Evolutionary conservation across 2,797 vertebrate genomes (phyloP).

Genomic region (Hafferia zeledoni): DNA sequence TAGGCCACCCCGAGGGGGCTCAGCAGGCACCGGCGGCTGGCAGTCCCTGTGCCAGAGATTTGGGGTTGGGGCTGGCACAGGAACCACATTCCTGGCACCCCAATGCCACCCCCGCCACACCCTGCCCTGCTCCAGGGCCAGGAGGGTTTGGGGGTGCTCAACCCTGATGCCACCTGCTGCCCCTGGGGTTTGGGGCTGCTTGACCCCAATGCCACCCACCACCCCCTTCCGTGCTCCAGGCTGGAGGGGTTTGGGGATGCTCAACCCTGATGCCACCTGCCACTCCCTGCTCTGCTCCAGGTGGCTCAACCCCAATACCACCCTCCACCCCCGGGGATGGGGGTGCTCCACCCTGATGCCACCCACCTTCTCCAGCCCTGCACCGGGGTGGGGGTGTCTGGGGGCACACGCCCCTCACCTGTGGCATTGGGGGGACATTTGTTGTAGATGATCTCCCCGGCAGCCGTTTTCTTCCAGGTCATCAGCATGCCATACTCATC

Average conservation of each 20-base stretch:
- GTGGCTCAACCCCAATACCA: neutral
- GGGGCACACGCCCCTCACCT: slow-evolving; percentile 75
- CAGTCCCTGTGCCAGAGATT: slow-evolving; percentile 81
- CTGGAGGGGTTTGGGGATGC: neutral
- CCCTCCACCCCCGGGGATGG: neutral
- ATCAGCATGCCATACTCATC: slow-evolving; percentile 89
- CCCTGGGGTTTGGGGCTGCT: too few species aligned
- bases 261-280: neutral
- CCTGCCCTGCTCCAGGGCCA: neutral
- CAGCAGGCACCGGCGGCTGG: slow-evolving; percentile 98
- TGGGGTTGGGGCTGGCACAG: accelerated
- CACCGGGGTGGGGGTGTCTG: accelerated
- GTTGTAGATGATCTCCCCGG: slow-evolving; percentile 95
- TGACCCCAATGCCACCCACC: accelerated
- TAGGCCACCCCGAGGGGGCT: slow-evolving; percentile 95
- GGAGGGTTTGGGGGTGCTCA: neutral
- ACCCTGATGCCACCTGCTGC: neutral
- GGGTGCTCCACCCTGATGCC: accelerated
- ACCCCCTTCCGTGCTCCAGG: neutral
- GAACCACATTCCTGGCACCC: too few species aligned
- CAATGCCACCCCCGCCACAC: accelerated
- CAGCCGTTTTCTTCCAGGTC: slow-evolving; percentile 95
- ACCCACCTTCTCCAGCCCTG: neutral
- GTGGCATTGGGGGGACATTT: slow-evolving; percentile 97
- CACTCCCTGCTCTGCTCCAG: neutral